phyloP scores from a whole-genome alignment of 2,113 vertebrate species.

The Morone saxatilis region DNA sequence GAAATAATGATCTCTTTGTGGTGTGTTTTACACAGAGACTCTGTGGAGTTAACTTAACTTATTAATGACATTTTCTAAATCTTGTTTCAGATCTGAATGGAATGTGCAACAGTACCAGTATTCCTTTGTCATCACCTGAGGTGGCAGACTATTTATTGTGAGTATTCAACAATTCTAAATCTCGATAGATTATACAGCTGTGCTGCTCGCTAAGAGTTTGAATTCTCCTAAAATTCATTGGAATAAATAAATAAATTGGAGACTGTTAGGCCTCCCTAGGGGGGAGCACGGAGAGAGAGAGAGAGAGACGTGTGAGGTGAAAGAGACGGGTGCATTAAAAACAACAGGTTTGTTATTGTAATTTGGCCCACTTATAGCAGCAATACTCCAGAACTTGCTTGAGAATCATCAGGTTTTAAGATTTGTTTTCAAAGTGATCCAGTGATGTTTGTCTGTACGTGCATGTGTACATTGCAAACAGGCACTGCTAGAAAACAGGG shows the following conservation, averaged over 20 bases:
- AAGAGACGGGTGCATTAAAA: neutral
- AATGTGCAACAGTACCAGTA: constrained; percentile 88
- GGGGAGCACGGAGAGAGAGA: neutral
- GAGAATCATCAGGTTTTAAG: no score
- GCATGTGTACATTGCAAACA: neutral
- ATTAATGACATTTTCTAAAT: no score
- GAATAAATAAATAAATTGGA: neutral
- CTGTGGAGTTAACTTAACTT: neutral
- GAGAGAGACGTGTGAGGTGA: neutral
- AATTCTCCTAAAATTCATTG: neutral
- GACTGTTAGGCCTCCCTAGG: neutral
- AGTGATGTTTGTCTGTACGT: neutral
- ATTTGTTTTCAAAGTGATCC: neutral
- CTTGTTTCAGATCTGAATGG: constrained; percentile 84
- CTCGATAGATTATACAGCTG: neutral
- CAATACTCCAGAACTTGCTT: no score
- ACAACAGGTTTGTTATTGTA: neutral
- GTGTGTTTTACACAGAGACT: neutral
- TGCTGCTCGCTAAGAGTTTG: neutral
- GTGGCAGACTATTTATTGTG: constrained; percentile 94
- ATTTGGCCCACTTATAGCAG: neutral
- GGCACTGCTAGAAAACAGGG: neutral
- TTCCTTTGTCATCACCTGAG: constrained; percentile 90
- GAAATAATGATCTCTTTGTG: neutral
- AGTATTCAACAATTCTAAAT: constrained; percentile 73